Conservation (phyloP, 2,888 invertebrate species). For the Nebria salina region DNA sequence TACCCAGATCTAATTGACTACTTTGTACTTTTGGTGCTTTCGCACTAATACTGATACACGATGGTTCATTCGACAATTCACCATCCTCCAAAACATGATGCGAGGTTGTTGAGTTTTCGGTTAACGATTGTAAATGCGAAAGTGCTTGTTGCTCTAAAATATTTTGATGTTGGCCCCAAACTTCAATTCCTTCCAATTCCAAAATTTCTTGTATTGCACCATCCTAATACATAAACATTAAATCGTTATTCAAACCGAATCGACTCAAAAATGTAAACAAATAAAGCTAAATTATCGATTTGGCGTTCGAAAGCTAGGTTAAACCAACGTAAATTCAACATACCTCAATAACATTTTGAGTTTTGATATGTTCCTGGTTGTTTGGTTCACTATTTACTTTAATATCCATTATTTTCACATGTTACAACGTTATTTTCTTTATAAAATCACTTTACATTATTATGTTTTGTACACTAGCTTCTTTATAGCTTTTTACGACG, state of each 20-base stretch:
- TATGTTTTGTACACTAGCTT: no score
- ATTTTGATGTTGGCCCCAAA: constrained; percentile 59
- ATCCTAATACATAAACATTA: constrained; percentile 25
- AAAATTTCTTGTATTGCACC: constrained; percentile 31
- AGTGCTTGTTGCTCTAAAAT: constrained; percentile 59
- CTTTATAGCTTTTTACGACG: no score
- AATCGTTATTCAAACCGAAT: background rate
- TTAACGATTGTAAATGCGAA: constrained; percentile 58
- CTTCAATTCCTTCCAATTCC: constrained; percentile 53
- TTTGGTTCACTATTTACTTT: background rate
- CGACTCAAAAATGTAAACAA: background rate
- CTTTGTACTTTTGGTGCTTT: constrained; percentile 35
- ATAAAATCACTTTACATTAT: no score
- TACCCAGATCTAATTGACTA: constrained; percentile 54
- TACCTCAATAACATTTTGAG: constrained; percentile 18
- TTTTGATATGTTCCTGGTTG: background rate
- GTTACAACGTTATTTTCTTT: no score
- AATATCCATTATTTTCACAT: constrained; percentile 13
- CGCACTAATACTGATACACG: constrained; percentile 18
- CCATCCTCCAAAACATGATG: constrained; percentile 52
- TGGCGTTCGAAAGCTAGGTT: constrained; percentile 10
- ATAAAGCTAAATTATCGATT: background rate
- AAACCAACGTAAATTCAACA: background rate
- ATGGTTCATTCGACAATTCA: constrained; percentile 51
- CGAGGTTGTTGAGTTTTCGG: constrained; percentile 50